These are phyloP conservation scores for Actinemys pallida DNA, from an alignment of 2,113 vertebrate genomes.

Conservation along the genomic window DNA sequence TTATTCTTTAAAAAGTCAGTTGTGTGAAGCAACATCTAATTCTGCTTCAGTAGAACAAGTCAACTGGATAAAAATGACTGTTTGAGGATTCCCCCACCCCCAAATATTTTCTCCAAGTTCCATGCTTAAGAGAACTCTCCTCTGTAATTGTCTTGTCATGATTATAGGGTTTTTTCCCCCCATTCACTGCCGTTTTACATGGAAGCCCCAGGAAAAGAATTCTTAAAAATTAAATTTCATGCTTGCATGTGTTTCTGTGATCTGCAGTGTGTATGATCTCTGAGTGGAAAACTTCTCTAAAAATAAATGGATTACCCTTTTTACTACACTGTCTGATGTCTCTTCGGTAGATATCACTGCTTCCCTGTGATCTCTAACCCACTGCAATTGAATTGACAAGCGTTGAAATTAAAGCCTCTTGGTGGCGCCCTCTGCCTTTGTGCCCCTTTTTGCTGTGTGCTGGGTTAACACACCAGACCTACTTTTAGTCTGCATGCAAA, in stretches of 20 bases:
- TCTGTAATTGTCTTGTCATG: conserved; percentile 79
- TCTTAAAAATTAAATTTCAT: conserved; percentile 88
- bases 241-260: conserved; percentile 88
- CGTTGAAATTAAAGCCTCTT: conserved; percentile 79
- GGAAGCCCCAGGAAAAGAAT: conserved; percentile 82
- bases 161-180: conserved; percentile 59
- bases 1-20: conserved; percentile 25
- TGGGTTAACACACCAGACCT: background rate
- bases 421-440: conserved; percentile 78
- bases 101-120: conserved; percentile 61
- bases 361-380: conserved; percentile 84
- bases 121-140: conserved; percentile 53
- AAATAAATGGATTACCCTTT: conserved; percentile 90
- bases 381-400: conserved; percentile 83
- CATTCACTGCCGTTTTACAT: conserved; percentile 71
- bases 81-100: background rate
- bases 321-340: conserved; percentile 81
- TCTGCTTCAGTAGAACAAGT: conserved; percentile 41
- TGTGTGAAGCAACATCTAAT: background rate
- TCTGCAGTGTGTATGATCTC: conserved; percentile 87
- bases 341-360: conserved; percentile 72
- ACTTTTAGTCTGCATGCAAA: background rate
- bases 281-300: conserved; percentile 85
- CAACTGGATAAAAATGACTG: conserved; percentile 19
- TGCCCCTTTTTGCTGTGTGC: background rate